These are phyloP conservation scores for Cephus cinctus DNA, from an alignment of 1,140 invertebrate species.

Conservation along the genomic window DNA sequence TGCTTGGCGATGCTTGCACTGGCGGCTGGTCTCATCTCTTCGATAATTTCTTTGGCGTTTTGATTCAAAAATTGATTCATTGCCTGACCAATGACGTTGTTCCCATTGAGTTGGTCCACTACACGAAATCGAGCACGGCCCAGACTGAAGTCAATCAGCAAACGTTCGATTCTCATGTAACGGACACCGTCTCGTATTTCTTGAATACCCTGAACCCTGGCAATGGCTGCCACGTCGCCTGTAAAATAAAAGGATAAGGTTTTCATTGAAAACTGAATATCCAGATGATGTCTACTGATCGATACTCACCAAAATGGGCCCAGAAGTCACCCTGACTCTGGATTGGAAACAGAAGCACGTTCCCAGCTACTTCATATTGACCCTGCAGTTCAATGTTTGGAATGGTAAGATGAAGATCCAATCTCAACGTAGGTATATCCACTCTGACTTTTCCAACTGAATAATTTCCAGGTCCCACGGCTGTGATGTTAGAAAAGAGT, in stretches of 20 bases:
- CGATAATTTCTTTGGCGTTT: conserved; percentile 79
- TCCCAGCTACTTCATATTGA: conserved; percentile 71
- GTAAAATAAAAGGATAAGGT: too few species aligned
- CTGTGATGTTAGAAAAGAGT: conserved; percentile 70
- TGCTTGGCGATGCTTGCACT: conserved; percentile 72
- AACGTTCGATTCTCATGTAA: conserved; percentile 67
- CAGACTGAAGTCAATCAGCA: conserved; percentile 71
- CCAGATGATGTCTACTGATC: neutral
- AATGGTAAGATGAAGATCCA: conserved; percentile 67
- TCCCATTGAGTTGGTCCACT: conserved; percentile 68
- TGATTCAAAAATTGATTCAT: conserved; percentile 85
- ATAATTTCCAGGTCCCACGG: conserved; percentile 71
- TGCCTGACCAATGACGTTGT: conserved; percentile 75
- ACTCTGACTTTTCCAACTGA: conserved; percentile 59
- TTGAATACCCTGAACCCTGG: conserved; percentile 69
- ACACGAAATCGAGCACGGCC: conserved; percentile 69
- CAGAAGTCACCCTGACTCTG: conserved; percentile 75
- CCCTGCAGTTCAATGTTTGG: conserved; percentile 72
- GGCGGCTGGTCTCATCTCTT: conserved; percentile 79
- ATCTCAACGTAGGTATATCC: conserved; percentile 64
- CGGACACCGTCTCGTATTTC: conserved; percentile 58
- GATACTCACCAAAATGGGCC: conserved; percentile 71
- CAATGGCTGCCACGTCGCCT: conserved; percentile 71
- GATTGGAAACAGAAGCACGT: conserved; percentile 74
- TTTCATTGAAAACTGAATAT: too few species aligned